Base-by-base conservation (phyloP, 1,140 invertebrate species). In the Drosophila neocordata region DNA sequence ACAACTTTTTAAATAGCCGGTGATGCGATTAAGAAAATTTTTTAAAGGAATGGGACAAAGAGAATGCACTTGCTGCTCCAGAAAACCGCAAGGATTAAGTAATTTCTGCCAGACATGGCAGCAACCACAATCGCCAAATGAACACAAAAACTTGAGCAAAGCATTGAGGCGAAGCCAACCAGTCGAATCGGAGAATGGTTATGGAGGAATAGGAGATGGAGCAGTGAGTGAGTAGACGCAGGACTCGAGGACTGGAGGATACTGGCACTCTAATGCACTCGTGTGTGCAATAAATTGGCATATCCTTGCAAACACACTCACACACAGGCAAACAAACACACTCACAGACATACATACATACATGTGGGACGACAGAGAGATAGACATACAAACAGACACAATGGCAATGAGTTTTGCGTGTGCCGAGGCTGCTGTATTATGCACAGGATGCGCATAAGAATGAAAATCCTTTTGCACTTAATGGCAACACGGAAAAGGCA, bases 381-480 rank as follows among this genome's bases (percentile, higher is more conserved):
- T n/a, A 22, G 59, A 35, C 57, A 66, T n/a, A 53, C 53, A 64
- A 18, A 62, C 24, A 65, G 31, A 76, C 62, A 63, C 55, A 60
- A 65, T 69, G 60, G 52, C 83, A 88, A 79, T 88, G 79, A 79
- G 78, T 87, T 85, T 82, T 82, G 83, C 83, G 83, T 88, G 83
- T 77, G 79, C 38, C 61, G 63, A 71, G 77, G 84, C 79, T 75
- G 80, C 69, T 84, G 79, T 88, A 88, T 88, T 89, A 88, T 83
- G 79, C 84, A 88, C 83, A 88, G 84, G 84, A 88, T 88, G 84
- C 79, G 76, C 84, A 89, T 88, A 88, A 88, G 84, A 88, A 88
- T 88, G 84, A 83, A 88, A 88, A 88, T 88, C 83, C 79, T 88
- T 89, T 88, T 88, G 84, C 83, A 88, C 83, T 88, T 89, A 88